Evolutionary conservation across 2,888 invertebrate genomes (phyloP).

Genomic region (Sisyra nigra): DNA sequence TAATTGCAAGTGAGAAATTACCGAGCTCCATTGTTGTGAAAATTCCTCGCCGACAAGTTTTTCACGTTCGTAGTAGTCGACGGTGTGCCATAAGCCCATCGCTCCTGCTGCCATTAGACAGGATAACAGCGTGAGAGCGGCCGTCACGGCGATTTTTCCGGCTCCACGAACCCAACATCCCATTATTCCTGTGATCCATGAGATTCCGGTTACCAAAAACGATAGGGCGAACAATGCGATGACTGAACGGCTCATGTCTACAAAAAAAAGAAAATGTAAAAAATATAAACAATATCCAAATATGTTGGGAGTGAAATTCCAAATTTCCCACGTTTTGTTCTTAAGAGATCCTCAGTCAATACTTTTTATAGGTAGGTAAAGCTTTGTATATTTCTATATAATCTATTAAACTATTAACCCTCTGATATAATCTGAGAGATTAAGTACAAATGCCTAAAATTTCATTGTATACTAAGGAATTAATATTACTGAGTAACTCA

Average conservation of each 20-base stretch:
- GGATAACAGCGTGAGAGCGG: constrained; percentile 74
- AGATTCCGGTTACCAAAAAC: constrained; percentile 79
- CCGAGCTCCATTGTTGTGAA: constrained; percentile 83
- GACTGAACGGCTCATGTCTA: constrained; percentile 80
- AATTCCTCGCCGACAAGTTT: constrained; percentile 85
- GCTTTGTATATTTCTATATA: too few species aligned
- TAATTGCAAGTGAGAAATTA: constrained; percentile 25
- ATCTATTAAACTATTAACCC: too few species aligned
- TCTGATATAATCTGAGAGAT: too few species aligned
- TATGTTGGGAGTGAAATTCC: too few species aligned
- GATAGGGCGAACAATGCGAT: constrained; percentile 87
- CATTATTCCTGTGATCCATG: constrained; percentile 90
- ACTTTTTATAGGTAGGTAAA: too few species aligned
- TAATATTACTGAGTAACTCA: too few species aligned
- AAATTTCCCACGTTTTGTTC: too few species aligned
- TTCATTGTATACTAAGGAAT: too few species aligned
- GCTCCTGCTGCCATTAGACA: constrained; percentile 82
- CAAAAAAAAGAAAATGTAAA: constrained; percentile 16
- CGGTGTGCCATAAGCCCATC: constrained; percentile 93
- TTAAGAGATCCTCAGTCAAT: too few species aligned
- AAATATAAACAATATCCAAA: background rate
- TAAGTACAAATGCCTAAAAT: too few species aligned
- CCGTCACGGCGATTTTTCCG: constrained; percentile 85
- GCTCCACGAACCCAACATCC: constrained; percentile 95
- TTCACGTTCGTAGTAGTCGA: constrained; percentile 90